phyloP scores from a whole-genome alignment of 2,113 vertebrate genomes.

The Toxotes jaculatrix region DNA sequence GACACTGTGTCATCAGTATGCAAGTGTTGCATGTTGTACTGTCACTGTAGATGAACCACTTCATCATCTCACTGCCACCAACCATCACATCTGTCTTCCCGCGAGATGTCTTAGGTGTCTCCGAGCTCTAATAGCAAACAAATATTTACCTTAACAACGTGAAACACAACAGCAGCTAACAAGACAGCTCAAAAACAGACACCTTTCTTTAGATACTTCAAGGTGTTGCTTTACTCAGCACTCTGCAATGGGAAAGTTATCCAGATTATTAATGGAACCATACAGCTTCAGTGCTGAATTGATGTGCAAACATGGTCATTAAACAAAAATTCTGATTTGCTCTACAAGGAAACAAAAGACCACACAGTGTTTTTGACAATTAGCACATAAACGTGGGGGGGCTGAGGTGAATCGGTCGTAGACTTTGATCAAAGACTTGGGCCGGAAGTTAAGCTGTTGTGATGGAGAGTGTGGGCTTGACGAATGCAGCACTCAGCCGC shows the following conservation, averaged over 20 bases:
- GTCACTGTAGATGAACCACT: slow-evolving; percentile 56
- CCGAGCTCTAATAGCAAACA: slow-evolving; percentile 11
- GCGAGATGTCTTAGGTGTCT: slow-evolving; percentile 22
- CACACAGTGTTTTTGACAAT: slow-evolving; percentile 11
- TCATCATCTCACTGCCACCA: slow-evolving; percentile 59
- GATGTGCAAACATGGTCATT: slow-evolving; percentile 35
- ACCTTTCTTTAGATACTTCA: neutral
- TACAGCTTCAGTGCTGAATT: neutral
- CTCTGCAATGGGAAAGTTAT: neutral
- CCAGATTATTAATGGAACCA: slow-evolving; percentile 22
- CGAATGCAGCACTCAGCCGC: slow-evolving; percentile 48
- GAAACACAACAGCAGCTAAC: slow-evolving; percentile 11
- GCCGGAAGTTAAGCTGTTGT: slow-evolving; percentile 19
- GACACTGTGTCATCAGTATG: slow-evolving; percentile 43
- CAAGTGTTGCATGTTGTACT: slow-evolving; percentile 28
- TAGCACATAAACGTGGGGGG: neutral
- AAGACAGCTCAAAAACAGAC: neutral
- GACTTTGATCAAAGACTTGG: slow-evolving; percentile 38
- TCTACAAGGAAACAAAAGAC: slow-evolving; percentile 27
- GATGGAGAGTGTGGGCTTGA: slow-evolving; percentile 38
- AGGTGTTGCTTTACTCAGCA: slow-evolving; percentile 24
- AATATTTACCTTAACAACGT: slow-evolving; percentile 27
- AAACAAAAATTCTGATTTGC: slow-evolving; percentile 20
- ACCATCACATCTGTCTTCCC: slow-evolving; percentile 52
- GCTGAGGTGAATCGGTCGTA: slow-evolving; percentile 27